Conservation (phyloP, 2,888 invertebrate genomes). For the Apeira syringaria region DNA sequence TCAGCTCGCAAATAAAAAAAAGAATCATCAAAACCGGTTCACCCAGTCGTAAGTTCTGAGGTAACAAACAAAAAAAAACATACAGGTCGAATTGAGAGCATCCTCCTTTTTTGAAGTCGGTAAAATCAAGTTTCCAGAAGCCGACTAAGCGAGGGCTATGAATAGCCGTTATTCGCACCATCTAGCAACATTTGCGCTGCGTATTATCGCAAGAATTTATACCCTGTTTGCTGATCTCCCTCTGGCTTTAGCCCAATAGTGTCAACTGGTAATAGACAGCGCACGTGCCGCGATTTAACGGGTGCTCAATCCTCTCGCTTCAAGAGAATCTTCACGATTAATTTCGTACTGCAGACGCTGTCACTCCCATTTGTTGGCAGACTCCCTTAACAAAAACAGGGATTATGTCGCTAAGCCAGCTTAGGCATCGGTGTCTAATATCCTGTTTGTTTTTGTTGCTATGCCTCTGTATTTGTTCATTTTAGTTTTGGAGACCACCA, state of each 20-base stretch:
- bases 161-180: constrained; percentile 6
- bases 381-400: constrained; percentile 77
- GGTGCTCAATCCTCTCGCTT: constrained; percentile 49
- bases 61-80: no score
- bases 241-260: constrained; percentile 70
- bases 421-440: constrained; percentile 65
- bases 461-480: constrained; percentile 56
- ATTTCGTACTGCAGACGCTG: constrained; percentile 72
- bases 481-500: constrained; percentile 30
- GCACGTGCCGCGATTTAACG: constrained; percentile 76
- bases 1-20: no score
- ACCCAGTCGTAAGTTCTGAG: no score
- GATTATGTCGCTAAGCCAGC: constrained; percentile 72
- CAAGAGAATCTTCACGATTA: constrained; percentile 79
- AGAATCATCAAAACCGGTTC: no score
- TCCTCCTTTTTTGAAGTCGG: no score
- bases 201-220: constrained; percentile 21
- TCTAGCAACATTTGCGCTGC: constrained; percentile 16
- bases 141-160: constrained; percentile 29
- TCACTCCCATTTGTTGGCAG: constrained; percentile 78
- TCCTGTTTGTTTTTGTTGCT: constrained; percentile 62
- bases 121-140: constrained; percentile 26
- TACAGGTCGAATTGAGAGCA: no score
- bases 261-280: constrained; percentile 77
- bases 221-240: constrained; percentile 28